Conservation (phyloP, 1,140 invertebrate genomes). For the Sminthurides bifidus region DNA sequence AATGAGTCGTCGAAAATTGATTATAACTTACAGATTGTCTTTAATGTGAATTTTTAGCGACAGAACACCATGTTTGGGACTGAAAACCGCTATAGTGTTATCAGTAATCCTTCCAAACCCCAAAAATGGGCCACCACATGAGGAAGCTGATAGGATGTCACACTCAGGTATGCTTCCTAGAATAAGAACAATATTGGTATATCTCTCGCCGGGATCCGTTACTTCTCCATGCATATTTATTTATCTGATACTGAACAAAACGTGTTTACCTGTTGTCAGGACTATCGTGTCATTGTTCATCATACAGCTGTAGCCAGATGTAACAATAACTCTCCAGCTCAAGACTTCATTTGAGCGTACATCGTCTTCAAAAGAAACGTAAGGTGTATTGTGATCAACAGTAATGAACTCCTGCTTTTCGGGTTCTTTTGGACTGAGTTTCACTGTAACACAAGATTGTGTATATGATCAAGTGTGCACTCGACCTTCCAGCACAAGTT, state of each 20-base stretch:
- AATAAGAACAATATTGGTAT: too few relatives aligned
- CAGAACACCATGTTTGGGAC: conserved; percentile 13
- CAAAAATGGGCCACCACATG: conserved; percentile 20
- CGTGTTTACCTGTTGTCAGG: neutral
- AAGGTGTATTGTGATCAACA: conserved; percentile 1
- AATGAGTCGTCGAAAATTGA: neutral
- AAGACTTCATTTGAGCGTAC: neutral
- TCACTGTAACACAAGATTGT: conserved; percentile 6
- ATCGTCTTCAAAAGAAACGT: conserved; percentile 7
- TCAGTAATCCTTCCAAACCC: conserved; percentile 16
- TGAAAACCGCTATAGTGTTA: conserved; percentile 9
- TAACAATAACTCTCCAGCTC: neutral
- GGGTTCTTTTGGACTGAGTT: conserved; percentile 1
- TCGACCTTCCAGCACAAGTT: neutral
- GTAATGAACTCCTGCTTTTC: conserved; percentile 1
- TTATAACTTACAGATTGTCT: conserved; percentile 10
- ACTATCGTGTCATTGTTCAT: neutral
- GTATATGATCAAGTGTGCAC: neutral
- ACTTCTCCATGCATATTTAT: neutral
- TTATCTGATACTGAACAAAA: conserved; percentile 1
- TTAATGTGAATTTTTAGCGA: neutral
- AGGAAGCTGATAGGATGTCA: too few relatives aligned
- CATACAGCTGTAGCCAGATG: conserved; percentile 1
- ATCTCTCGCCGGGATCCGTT: conserved; percentile 15
- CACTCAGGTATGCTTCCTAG: too few relatives aligned